These are phyloP conservation scores for Psittacula echo DNA, from an alignment of 2,797 vertebrate genomes.

Conservation along the genomic window DNA sequence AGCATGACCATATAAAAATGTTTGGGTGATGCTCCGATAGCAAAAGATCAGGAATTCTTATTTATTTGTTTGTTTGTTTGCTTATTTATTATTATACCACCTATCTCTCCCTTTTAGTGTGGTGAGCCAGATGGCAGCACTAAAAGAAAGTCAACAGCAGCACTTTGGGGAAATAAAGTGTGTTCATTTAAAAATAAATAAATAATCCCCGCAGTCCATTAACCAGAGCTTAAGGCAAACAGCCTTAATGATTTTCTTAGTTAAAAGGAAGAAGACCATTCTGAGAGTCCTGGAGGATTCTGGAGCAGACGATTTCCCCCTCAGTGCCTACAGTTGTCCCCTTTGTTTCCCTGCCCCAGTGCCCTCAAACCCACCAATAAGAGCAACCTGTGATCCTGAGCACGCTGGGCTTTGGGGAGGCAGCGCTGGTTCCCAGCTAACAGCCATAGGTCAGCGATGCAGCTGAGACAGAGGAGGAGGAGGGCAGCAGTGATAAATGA, in stretches of 20 bases:
- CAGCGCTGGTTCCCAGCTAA: rapidly evolving
- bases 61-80: conserved; percentile 38
- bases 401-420: rapidly evolving
- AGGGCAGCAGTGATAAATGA: background rate
- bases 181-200: conserved; percentile 65
- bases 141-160: conserved; percentile 48
- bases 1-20: background rate
- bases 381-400: background rate
- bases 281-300: background rate
- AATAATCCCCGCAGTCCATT: conserved; percentile 53
- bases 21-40: background rate
- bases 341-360: too few species aligned
- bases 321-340: rapidly evolving
- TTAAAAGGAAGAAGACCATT: conserved; percentile 38
- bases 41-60: background rate
- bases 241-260: conserved; percentile 52
- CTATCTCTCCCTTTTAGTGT: background rate
- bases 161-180: conserved; percentile 64
- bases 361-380: rapidly evolving
- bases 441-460: rapidly evolving
- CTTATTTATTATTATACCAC: conserved; percentile 19
- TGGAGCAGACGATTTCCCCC: background rate
- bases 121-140: conserved; percentile 60
- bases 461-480: background rate
- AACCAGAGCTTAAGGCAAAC: conserved; percentile 58